Base-by-base conservation (phyloP, 1,140 invertebrate genomes). In the Hyphantria cunea region DNA sequence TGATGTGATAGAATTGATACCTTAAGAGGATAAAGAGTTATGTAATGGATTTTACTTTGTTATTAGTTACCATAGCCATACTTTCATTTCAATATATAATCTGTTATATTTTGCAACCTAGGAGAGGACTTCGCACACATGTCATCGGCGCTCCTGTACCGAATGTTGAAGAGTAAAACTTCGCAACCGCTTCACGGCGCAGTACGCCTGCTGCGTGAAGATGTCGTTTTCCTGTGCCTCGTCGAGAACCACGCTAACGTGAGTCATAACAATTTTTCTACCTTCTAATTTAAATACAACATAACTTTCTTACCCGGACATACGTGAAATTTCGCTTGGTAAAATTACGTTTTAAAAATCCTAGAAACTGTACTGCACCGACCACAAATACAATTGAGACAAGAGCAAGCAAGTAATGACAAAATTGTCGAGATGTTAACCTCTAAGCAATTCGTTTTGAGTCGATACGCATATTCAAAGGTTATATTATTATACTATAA, bases 161-260 rank as follows among this genome's bases (percentile, higher is more conserved):
- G 96, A 72, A 96, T 99, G 94, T 92, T 99, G 60, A 98, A 98
- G 87, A 94, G 93, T 51, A 99, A 98, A 89, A 96, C 97, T 3
- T 93, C 95, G 68, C 95, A 95, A 84, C 96, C 97, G 5, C 89
- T 99, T 6, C 98, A 99, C 90, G 95, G 96, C 13, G 97, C 98
- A 33, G 96, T 99, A 6, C 88, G 96, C 63, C 92, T 98, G 2
- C 91, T 95, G 79, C 89, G 98, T 14, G 98, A 99, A 81, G 98
- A 99, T 86, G 98, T 99, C 6, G 96, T 99, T 0, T 98, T 98
- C 86, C 92, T 99, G 10, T 99, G 96, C 82, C 92, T 99, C 31
- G 95, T 98, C 44, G 98, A 99, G 86, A 96, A 96, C 89, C 95
- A 96, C 79, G 92, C 94, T 15, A 94, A 96, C 93, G 97, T 98